Conservation (phyloP, 1,140 invertebrate genomes). For the Megalopta genalis region DNA sequence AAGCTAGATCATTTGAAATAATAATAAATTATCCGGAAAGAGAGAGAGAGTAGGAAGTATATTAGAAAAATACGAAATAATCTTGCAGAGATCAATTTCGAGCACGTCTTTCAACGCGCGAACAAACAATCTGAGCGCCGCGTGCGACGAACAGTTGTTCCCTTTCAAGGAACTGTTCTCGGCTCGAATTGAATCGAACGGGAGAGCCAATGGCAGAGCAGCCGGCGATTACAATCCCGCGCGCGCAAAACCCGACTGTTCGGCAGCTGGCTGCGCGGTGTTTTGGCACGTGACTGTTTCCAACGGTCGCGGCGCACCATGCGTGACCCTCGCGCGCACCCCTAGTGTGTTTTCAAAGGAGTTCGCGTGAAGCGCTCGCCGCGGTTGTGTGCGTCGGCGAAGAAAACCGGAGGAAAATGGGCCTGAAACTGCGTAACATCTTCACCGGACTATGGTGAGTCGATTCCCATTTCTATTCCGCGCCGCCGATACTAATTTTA, state of each 20-base stretch:
- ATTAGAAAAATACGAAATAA: no score
- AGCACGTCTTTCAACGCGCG: no score
- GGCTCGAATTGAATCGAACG: background rate
- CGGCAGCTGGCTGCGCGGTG: conserved; percentile 48
- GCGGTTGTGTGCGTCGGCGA: background rate
- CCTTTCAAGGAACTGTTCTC: background rate
- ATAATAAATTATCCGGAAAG: no score
- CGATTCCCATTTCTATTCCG: background rate
- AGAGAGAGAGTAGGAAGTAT: no score
- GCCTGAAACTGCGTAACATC: conserved; percentile 7
- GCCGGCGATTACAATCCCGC: background rate
- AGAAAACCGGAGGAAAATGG: background rate
- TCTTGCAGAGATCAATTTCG: no score
- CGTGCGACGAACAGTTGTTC: no score
- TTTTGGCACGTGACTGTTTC: conserved; percentile 57
- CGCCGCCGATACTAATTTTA: no score
- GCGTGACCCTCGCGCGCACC: conserved; percentile 53
- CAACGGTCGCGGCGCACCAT: conserved; percentile 57
- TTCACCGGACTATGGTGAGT: conserved; percentile 28
- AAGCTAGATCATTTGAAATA: no score
- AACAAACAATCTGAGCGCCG: no score
- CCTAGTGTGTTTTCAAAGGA: conserved; percentile 38
- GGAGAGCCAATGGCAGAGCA: background rate
- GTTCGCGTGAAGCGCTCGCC: background rate
- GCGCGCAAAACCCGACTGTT: background rate